Evolutionary conservation across 1,140 invertebrate species (phyloP), one percentile per base, ranked within the genome.

Genomic region (Triops longicaudatus): DNA sequence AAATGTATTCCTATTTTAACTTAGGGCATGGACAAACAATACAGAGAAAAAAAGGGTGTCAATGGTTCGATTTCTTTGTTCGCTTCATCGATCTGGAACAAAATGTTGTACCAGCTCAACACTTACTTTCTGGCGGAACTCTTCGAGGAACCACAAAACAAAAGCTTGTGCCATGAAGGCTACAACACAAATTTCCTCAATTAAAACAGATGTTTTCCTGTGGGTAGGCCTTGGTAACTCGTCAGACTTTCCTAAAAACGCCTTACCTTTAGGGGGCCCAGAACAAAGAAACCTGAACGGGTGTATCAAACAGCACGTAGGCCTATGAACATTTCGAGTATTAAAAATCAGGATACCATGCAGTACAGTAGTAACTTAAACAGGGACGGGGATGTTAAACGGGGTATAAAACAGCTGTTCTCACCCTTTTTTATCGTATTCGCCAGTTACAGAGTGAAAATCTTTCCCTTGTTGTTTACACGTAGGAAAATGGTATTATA

Each of bases 51-150:
- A 22, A 22, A 63, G 22, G 22, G 22, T 63, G 50, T 63, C 50
- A 63, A 17, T 63, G 10, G 50, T 37, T 63, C 50, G 50, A 63
- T 63, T 22, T 63, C 14, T 63, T 63, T 63, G 50, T 63, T 63
- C 14, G 50, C 50, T 63, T 17, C n/a, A 63, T 63, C 50, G 50
- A 82, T 74, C 76, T 78, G 78, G 81, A 81, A 79, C 78, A 27
- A 73, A 75, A 75, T 27, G 4, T 31, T 26, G 44, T 12, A 37
- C 27, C 37, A 27, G 27, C 43, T 22, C 22, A 17, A 44, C 74
- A 41, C 26, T 44, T 63, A 10, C 50, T 63, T 63, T 63, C 50
- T 63, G 14, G 17, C 14, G 10, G 22, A 63, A 14, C 50, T 0
- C 14, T 17, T 17, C 14, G 4, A 3, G 50, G 14, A 63, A 22